phyloP scores from a whole-genome alignment of 2,113 vertebrate genomes.

The Pycnonotus jocosus region DNA sequence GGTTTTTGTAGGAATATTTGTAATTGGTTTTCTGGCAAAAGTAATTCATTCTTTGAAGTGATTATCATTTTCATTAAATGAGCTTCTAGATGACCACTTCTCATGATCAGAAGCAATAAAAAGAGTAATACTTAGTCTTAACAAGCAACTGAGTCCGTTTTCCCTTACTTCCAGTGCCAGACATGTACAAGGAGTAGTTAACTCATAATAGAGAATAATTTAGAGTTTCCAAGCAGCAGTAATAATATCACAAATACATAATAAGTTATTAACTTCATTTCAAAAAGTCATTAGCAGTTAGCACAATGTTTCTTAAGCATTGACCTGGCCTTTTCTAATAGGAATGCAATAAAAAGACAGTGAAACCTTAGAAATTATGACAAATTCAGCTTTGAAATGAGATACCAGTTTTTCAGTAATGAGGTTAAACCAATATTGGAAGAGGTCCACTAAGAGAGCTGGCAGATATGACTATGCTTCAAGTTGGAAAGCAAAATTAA shows the following conservation, averaged over 20 bases:
- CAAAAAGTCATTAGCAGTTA: not conserved
- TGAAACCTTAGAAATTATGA: not conserved
- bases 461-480: not conserved
- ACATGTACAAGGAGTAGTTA: not conserved
- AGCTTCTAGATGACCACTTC: not conserved
- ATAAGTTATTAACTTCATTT: constrained; percentile 2
- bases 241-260: not conserved
- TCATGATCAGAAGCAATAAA: not conserved
- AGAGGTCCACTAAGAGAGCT: not conserved
- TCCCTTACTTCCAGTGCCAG: not conserved
- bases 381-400: constrained; percentile 17
- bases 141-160: not conserved
- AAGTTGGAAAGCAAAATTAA: not conserved
- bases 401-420: not conserved
- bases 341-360: not conserved
- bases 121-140: not conserved
- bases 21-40: constrained; percentile 7
- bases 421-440: constrained; percentile 18
- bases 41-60: constrained; percentile 10
- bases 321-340: not conserved
- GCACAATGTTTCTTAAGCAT: not conserved
- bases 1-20: not conserved
- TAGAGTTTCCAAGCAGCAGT: not conserved
- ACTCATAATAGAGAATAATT: not conserved
- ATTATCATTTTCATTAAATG: constrained; percentile 12